Percentiles rank a stretch among this genome's conserved stretches.
Conservation (phyloP, 2,888 invertebrate species). For the Pyrocoelia pectoralis region DNA sequence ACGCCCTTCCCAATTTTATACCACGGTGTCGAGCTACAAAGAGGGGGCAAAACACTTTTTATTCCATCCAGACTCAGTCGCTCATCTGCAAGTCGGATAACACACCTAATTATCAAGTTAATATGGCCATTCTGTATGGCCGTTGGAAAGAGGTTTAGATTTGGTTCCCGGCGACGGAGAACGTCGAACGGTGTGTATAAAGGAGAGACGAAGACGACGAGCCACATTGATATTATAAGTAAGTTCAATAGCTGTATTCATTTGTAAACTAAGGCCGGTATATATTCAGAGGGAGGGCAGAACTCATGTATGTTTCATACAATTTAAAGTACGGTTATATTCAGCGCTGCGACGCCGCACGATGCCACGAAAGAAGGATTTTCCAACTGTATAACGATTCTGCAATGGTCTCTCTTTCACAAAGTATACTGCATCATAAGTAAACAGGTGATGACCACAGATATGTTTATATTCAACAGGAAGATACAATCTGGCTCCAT, state of each 20-base stretch:
- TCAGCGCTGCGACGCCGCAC: slow-evolving; percentile 52
- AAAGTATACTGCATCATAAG: slow-evolving; percentile 40
- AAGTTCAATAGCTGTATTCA: slow-evolving; percentile 76
- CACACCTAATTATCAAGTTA: slow-evolving; percentile 91
- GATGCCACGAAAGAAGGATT: slow-evolving; percentile 51
- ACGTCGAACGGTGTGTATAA: slow-evolving; percentile 47
- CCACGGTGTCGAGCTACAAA: slow-evolving; percentile 58
- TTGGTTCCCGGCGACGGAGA: slow-evolving; percentile 60
- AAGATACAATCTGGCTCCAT: slow-evolving; percentile 34
- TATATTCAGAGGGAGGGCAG: slow-evolving; percentile 61
- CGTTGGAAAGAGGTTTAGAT: slow-evolving; percentile 63
- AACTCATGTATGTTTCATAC: slow-evolving; percentile 68
- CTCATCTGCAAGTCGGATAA: slow-evolving; percentile 92
- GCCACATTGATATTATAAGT: slow-evolving; percentile 75
- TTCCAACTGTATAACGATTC: slow-evolving; percentile 45
- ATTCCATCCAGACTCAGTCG: slow-evolving; percentile 73
- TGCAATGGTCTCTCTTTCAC: slow-evolving; percentile 38
- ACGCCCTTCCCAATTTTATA: slow-evolving; percentile 62
- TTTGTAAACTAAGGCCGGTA: slow-evolving; percentile 69
- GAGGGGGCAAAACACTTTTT: slow-evolving; percentile 74
- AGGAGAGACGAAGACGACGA: slow-evolving; percentile 54
- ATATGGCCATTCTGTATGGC: slow-evolving; percentile 81
- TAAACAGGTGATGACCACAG: slow-evolving; percentile 41
- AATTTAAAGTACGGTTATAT: slow-evolving; percentile 64
- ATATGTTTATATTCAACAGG: slow-evolving; percentile 41